Evolutionary conservation across 2,113 vertebrate genomes (phyloP).

Genomic region (Hippoglossus stenolepis): DNA sequence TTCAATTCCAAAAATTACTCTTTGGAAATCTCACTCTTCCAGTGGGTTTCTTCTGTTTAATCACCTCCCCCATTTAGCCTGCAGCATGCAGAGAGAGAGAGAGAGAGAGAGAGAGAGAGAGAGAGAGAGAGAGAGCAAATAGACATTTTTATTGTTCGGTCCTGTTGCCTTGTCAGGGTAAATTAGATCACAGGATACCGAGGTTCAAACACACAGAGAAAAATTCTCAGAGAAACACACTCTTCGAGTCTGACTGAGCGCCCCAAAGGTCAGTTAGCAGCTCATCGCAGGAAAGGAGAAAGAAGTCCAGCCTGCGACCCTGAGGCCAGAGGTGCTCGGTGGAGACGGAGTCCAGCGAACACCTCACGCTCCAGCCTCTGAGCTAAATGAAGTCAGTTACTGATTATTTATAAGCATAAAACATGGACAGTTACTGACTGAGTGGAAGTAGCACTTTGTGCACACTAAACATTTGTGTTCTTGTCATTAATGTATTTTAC

Average conservation of each 20-base stretch:
- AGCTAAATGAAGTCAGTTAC: background rate
- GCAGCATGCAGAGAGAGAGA: conserved; percentile 41
- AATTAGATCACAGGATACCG: conserved; percentile 63
- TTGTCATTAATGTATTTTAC: background rate
- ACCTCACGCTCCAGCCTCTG: conserved; percentile 28
- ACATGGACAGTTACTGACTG: background rate
- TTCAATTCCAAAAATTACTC: conserved; percentile 23
- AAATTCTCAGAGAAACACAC: conserved; percentile 25
- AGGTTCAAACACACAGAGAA: conserved; percentile 25
- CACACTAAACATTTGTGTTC: background rate
- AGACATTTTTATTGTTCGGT: conserved; percentile 68
- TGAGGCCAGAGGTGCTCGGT: conserved; percentile 30
- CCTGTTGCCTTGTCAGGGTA: conserved; percentile 67
- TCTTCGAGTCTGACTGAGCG: conserved; percentile 43
- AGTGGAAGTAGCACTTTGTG: background rate
- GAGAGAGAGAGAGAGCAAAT: conserved; percentile 45
- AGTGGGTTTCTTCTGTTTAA: conserved; percentile 46
- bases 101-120: conserved; percentile 7
- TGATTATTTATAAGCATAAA: background rate
- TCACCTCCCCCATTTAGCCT: conserved; percentile 43
- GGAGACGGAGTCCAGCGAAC: conserved; percentile 47
- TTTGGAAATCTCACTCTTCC: conserved; percentile 34
- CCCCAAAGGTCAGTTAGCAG: conserved; percentile 67
- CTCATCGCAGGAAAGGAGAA: conserved; percentile 63
- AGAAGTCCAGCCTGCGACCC: conserved; percentile 62